Percentiles rank a stretch among this genome's conserved stretches.
phyloP scores from a whole-genome alignment of 2,797 vertebrate species.

The Paratrypauchen microcephalus region DNA sequence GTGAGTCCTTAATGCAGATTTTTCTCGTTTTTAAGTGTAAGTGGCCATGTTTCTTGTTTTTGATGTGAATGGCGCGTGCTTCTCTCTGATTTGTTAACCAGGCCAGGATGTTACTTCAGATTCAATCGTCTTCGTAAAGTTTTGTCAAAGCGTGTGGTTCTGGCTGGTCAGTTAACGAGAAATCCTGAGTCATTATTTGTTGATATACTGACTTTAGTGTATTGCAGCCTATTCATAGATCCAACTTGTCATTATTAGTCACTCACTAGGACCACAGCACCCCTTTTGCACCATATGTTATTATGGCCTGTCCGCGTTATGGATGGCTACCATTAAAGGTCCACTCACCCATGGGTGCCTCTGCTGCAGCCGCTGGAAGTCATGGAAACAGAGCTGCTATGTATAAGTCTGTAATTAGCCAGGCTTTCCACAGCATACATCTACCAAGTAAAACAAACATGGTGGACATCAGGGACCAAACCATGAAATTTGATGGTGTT shows the following conservation, averaged over 20 bases:
- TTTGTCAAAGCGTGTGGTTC: no score
- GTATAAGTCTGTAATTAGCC: constrained; percentile 26
- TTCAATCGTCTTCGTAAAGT: no score
- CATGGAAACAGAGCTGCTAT: constrained; percentile 38
- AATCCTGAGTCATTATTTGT: constrained; percentile 7
- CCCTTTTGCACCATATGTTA: constrained; percentile 44
- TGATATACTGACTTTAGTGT: constrained; percentile 52
- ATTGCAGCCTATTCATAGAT: constrained; percentile 66
- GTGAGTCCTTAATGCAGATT: no score
- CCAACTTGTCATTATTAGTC: constrained; percentile 64
- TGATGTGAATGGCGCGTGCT: no score
- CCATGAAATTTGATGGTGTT: constrained; percentile 3
- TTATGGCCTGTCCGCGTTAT: constrained; percentile 63
- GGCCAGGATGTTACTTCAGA: no score
- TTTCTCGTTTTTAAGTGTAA: no score
- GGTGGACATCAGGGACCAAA: constrained; percentile 13
- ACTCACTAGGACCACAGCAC: constrained; percentile 45
- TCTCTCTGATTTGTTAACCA: no score
- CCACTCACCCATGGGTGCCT: constrained; percentile 37
- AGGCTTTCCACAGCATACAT: constrained; percentile 31
- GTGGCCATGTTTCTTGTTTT: no score
- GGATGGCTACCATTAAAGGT: constrained; percentile 50
- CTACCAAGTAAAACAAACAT: constrained; percentile 44
- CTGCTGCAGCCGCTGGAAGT: constrained; percentile 32
- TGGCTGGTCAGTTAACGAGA: no score